Evolutionary conservation across 2,113 vertebrate genomes (phyloP).

Genomic region (Pholis gunnellus): DNA sequence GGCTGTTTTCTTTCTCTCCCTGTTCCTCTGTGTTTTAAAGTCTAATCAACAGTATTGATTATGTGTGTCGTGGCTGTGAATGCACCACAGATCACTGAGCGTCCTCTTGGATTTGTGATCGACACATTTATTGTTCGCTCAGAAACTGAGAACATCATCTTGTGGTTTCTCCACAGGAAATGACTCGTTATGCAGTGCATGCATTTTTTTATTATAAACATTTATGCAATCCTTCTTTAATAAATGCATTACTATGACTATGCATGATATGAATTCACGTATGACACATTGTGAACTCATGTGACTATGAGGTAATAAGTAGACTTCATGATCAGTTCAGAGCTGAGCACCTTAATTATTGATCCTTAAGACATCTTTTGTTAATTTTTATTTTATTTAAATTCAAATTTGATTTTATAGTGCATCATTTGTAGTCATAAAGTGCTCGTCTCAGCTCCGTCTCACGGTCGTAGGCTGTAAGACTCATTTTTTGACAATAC

Average conservation of each 20-base stretch:
- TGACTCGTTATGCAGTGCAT: background rate
- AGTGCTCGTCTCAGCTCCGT: too few relatives aligned
- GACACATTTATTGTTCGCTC: background rate
- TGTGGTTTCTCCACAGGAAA: background rate
- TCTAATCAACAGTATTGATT: conserved; percentile 58
- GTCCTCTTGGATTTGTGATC: background rate
- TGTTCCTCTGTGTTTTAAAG: conserved; percentile 32
- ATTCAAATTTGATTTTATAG: background rate
- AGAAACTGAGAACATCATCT: background rate
- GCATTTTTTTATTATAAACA: background rate
- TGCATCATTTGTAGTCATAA: background rate
- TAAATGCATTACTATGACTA: background rate
- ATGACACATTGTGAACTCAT: background rate
- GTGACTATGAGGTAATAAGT: background rate
- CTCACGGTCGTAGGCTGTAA: too few relatives aligned
- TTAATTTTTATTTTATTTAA: background rate
- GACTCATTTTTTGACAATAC: too few relatives aligned
- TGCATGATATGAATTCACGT: background rate
- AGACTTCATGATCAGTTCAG: conserved; percentile 1
- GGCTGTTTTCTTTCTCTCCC: background rate
- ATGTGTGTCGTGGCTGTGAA: conserved; percentile 12
- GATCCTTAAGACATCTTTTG: background rate
- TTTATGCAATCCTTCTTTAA: background rate
- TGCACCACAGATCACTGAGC: background rate
- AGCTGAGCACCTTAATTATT: background rate